Evolutionary conservation across 2,888 invertebrate species (phyloP).

Genomic region (Ornithoptera alexandrae): DNA sequence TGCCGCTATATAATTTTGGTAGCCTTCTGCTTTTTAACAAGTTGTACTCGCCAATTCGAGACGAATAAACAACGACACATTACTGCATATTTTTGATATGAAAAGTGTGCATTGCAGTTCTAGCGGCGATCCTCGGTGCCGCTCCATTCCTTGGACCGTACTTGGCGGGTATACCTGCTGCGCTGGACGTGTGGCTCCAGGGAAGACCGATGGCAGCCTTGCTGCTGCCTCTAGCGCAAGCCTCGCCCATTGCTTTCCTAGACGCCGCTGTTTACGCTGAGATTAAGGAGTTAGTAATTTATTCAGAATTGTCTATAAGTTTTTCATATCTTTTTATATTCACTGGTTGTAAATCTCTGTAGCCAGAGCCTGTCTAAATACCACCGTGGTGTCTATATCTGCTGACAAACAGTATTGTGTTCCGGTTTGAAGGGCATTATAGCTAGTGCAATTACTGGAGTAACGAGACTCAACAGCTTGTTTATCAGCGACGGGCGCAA

Average conservation of each 20-base stretch:
- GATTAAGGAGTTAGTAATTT: slow-evolving; percentile 93
- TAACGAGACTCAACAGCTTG: too few relatives aligned
- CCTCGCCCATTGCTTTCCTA: slow-evolving; percentile 94
- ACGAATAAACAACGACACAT: too few relatives aligned
- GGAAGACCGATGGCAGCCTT: slow-evolving; percentile 91
- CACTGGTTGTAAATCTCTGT: too few relatives aligned
- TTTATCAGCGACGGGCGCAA: too few relatives aligned
- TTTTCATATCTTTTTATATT: neutral
- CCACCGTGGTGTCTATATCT: too few relatives aligned
- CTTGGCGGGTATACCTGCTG: slow-evolving; percentile 96
- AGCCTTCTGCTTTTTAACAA: too few relatives aligned
- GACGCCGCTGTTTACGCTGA: slow-evolving; percentile 98
- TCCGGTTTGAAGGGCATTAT: too few relatives aligned
- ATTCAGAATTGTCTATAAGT: neutral
- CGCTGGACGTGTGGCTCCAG: slow-evolving; percentile 96
- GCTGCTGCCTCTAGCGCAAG: slow-evolving; percentile 89
- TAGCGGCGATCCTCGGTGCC: slow-evolving; percentile 96
- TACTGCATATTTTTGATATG: neutral
- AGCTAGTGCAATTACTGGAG: too few relatives aligned
- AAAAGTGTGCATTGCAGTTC: slow-evolving; percentile 75
- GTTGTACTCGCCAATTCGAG: too few relatives aligned
- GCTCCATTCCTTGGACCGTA: slow-evolving; percentile 98
- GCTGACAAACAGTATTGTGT: too few relatives aligned
- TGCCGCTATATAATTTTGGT: too few relatives aligned
- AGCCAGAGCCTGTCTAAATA: too few relatives aligned